These are phyloP conservation scores for Setophaga kirtlandii DNA, from an alignment of 2,113 vertebrate species.

Conservation along the genomic window DNA sequence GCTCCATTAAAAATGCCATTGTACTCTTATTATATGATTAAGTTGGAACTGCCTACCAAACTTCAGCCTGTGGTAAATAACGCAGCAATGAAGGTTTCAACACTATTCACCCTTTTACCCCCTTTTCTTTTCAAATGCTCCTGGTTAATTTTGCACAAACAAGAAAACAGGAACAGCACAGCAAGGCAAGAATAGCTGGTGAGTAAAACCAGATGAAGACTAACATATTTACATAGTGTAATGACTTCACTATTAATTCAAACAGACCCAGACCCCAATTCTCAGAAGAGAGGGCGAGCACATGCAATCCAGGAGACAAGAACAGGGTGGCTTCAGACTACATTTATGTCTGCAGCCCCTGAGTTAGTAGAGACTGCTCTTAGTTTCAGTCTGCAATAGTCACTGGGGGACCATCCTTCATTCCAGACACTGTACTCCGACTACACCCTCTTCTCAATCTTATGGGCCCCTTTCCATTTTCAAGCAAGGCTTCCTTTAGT, in stretches of 20 bases:
- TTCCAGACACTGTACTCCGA: neutral
- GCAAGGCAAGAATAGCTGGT: conserved; percentile 56
- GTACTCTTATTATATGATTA: neutral
- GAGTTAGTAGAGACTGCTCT: neutral
- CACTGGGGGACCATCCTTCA: conserved; percentile 8
- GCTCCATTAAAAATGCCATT: neutral
- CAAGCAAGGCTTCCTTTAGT: neutral
- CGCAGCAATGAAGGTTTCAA: conserved; percentile 41
- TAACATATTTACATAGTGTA: conserved; percentile 53
- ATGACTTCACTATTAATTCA: conserved; percentile 62
- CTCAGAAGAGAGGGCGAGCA: conserved; percentile 15
- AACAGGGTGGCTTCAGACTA: conserved; percentile 47
- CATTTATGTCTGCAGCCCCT: neutral
- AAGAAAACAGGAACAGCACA: conserved; percentile 44
- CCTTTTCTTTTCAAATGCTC: conserved; percentile 9
- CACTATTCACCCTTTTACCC: neutral
- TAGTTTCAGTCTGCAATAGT: neutral
- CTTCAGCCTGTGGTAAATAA: conserved; percentile 20
- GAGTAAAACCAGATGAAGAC: conserved; percentile 63
- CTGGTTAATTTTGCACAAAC: conserved; percentile 55
- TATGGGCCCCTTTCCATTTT: neutral
- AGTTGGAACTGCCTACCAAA: neutral
- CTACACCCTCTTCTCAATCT: neutral
- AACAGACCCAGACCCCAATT: conserved; percentile 48
- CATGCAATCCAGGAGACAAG: conserved; percentile 45